Evolutionary conservation across 1,140 invertebrate genomes (phyloP).

Genomic region (Heliconius melpomene): DNA sequence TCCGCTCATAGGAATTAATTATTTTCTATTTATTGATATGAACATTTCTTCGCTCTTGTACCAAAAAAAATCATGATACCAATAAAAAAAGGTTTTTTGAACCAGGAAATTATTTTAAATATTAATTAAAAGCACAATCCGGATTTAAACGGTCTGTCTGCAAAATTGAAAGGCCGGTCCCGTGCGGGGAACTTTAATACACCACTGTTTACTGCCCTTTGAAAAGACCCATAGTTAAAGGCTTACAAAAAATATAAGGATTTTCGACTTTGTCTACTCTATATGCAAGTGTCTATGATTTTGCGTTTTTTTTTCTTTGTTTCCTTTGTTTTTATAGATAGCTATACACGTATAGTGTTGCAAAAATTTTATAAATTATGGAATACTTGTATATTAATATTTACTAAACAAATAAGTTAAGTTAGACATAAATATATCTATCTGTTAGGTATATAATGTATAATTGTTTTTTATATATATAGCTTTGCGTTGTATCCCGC

Average conservation of each 20-base stretch:
- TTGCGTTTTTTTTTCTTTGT: background rate
- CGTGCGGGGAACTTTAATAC: background rate
- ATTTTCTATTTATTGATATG: too few relatives aligned
- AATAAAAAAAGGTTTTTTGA: background rate
- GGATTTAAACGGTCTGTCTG: conserved; percentile 8
- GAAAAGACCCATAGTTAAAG: background rate
- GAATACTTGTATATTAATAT: background rate
- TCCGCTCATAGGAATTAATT: too few relatives aligned
- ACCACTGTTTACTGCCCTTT: background rate
- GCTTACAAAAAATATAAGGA: conserved; percentile 3
- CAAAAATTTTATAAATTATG: background rate
- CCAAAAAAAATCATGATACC: too few relatives aligned
- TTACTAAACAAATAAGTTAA: too few relatives aligned
- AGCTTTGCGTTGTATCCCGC: too few relatives aligned
- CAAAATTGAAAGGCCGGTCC: background rate
- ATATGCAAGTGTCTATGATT: background rate
- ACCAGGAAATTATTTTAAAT: background rate
- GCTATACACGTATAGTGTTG: background rate
- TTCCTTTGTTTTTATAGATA: background rate
- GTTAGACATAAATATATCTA: too few relatives aligned
- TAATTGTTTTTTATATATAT: too few relatives aligned
- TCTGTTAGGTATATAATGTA: too few relatives aligned
- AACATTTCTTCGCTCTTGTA: too few relatives aligned
- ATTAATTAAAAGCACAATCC: background rate
- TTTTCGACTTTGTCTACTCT: background rate